phyloP scores from a whole-genome alignment of 2,113 vertebrate species.

The Rostratula benghalensis region DNA sequence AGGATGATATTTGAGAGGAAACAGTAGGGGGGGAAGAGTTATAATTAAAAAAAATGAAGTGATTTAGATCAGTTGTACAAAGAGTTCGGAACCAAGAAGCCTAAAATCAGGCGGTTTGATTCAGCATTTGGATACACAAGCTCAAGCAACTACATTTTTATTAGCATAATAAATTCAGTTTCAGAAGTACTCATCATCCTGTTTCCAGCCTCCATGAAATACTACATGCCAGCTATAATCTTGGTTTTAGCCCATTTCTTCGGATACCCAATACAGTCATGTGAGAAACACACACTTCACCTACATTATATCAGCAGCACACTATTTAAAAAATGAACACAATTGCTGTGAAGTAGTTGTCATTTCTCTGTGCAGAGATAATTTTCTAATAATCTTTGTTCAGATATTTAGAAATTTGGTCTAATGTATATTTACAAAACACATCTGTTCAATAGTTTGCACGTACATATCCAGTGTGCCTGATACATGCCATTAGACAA shows the following conservation, averaged over 20 bases:
- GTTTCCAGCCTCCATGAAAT: not conserved
- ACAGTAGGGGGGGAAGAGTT: not conserved
- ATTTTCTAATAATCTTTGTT: not conserved
- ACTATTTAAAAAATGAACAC: not conserved
- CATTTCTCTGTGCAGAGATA: not conserved
- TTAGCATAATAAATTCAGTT: not conserved
- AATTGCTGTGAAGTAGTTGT: not conserved
- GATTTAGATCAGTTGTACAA: not conserved
- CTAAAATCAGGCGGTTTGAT: not conserved
- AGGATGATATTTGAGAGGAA: not conserved
- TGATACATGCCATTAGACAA: not conserved
- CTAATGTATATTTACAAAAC: not conserved
- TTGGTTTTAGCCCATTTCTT: not conserved
- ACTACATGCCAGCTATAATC: not conserved
- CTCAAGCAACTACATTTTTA: not conserved
- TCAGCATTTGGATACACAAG: not conserved
- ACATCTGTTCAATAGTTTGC: not conserved
- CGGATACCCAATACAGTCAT: not conserved
- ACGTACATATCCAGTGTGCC: not conserved
- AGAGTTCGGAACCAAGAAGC: not conserved
- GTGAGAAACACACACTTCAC: not conserved
- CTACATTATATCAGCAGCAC: not conserved
- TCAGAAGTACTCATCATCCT: not conserved
- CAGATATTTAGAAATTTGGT: not conserved
- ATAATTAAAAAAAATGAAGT: not conserved